These are phyloP conservation scores for Mythimna loreyi DNA, from an alignment of 2,888 invertebrate species.

Conservation along the genomic window DNA sequence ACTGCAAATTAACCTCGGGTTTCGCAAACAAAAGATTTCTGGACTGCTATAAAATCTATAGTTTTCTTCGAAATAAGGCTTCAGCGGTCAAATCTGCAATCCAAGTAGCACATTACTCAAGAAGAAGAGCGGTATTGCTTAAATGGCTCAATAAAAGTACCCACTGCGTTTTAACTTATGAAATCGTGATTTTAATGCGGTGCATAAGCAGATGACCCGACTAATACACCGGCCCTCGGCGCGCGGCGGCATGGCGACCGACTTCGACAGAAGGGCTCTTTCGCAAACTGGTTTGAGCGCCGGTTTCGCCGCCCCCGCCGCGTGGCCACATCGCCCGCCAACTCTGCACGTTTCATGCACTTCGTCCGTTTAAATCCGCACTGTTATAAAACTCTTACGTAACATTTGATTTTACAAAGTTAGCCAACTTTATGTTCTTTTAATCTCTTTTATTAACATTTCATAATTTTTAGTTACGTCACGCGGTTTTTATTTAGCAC, in stretches of 20 bases:
- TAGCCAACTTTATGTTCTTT: constrained; percentile 23
- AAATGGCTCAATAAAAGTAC: constrained; percentile 49
- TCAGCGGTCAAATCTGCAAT: constrained; percentile 18
- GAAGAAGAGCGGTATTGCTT: constrained; percentile 24
- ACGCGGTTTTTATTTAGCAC: constrained; percentile 19
- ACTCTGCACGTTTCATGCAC: constrained; percentile 60
- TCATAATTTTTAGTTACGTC: constrained; percentile 1
- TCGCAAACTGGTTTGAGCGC: constrained; percentile 84
- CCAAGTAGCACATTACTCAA: constrained; percentile 36
- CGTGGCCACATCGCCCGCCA: constrained; percentile 57
- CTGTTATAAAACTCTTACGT: constrained; percentile 53
- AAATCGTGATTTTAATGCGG: constrained; percentile 70
- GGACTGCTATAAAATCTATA: background rate
- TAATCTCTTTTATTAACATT: constrained; percentile 29
- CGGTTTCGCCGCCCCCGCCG: constrained; percentile 67
- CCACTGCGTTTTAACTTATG: constrained; percentile 54
- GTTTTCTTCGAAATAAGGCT: constrained; percentile 4
- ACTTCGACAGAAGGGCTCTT: constrained; percentile 81
- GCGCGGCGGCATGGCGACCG: constrained; percentile 71
- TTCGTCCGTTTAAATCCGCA: constrained; percentile 49
- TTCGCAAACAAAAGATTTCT: constrained; percentile 21
- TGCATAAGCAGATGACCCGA: constrained; percentile 75
- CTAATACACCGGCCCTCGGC: constrained; percentile 75
- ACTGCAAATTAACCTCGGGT: constrained; percentile 19
- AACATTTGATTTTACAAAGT: constrained; percentile 38